Conservation (phyloP, 2,113 vertebrate species). For the Amazona vittata region DNA sequence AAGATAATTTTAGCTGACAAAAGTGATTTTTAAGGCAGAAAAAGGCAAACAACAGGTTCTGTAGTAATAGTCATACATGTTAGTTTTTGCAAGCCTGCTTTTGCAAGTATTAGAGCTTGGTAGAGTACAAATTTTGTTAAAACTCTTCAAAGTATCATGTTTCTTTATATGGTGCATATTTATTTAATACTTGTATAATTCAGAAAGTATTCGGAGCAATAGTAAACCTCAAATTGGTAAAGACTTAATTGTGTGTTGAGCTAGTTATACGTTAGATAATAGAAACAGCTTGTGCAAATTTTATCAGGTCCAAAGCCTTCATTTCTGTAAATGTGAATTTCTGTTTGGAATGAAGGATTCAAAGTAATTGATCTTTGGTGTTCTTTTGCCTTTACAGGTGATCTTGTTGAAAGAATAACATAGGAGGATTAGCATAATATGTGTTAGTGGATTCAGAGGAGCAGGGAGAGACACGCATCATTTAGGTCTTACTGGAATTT, state of each 20-base stretch:
- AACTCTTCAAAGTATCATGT: not conserved
- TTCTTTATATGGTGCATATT: not conserved
- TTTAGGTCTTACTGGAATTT: slow-evolving; percentile 1
- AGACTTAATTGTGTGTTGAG: not conserved
- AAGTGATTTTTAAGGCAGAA: not conserved
- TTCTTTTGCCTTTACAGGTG: slow-evolving; percentile 19
- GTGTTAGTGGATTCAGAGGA: slow-evolving; percentile 15
- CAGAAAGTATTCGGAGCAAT: not conserved
- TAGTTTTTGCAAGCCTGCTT: not conserved
- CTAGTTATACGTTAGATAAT: not conserved
- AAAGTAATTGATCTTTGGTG: not conserved
- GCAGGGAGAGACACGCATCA: not conserved
- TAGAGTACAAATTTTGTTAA: not conserved
- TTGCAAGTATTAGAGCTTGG: not conserved
- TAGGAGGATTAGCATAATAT: slow-evolving; percentile 4
- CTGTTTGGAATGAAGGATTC: not conserved
- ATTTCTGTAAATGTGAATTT: not conserved
- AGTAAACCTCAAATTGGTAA: not conserved
- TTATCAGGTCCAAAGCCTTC: not conserved
- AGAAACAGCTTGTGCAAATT: not conserved
- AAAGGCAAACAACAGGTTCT: not conserved
- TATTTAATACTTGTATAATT: not conserved
- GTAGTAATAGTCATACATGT: not conserved
- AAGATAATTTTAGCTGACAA: not conserved
- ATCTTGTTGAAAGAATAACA: slow-evolving; percentile 4